phyloP scores from a whole-genome alignment of 2,113 vertebrate species.

The Rynchops niger region DNA sequence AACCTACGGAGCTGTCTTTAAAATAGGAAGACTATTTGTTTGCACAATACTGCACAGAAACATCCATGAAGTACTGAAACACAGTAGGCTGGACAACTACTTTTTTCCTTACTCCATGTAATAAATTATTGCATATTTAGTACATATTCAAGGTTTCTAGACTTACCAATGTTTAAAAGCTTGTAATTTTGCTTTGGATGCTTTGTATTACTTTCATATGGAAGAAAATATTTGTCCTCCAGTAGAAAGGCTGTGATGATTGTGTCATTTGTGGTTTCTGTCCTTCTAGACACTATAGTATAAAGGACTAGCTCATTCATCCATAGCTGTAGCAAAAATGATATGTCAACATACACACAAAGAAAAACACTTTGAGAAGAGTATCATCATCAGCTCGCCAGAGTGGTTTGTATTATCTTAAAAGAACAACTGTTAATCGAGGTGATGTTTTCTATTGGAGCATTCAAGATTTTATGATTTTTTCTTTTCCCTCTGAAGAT shows the following conservation, averaged over 20 bases:
- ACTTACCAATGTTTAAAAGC: not conserved
- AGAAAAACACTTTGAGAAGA: not conserved
- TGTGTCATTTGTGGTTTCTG: not conserved
- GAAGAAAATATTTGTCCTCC: not conserved
- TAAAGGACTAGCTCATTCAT: not conserved
- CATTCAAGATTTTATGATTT: not conserved
- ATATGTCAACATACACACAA: not conserved
- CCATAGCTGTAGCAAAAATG: not conserved
- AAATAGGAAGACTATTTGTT: not conserved
- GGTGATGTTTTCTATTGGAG: not conserved
- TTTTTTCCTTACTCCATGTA: not conserved
- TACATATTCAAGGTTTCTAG: not conserved
- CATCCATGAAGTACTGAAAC: not conserved
- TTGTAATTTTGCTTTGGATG: not conserved
- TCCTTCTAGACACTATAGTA: not conserved
- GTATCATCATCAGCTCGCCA: rapidly evolving
- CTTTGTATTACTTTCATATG: not conserved
- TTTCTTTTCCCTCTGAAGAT: not conserved
- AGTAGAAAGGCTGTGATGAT: not conserved
- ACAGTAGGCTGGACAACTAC: rapidly evolving
- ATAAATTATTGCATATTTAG: not conserved
- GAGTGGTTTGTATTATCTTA: not conserved
- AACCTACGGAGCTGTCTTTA: not conserved
- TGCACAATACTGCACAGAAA: not conserved
- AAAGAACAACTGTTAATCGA: not conserved